Evolutionary conservation across 2,888 invertebrate species (phyloP).

Genomic region (Spilarctia lutea): DNA sequence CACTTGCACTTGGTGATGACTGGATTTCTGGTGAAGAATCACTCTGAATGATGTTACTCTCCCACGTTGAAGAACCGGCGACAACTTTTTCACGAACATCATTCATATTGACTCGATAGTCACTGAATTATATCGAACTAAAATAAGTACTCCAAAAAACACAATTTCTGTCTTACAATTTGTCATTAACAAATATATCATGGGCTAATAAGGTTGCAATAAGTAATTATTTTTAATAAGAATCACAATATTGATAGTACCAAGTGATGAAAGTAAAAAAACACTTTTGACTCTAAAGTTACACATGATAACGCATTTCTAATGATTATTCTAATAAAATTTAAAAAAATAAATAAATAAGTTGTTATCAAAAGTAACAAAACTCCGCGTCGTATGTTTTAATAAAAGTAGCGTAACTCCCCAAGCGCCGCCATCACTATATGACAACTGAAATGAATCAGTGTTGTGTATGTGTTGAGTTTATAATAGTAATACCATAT

Average conservation of each 20-base stretch:
- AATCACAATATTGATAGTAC: conserved; percentile 76
- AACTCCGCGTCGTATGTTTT: conserved; percentile 69
- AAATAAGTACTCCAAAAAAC: conserved; percentile 20
- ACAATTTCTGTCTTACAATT: not conserved
- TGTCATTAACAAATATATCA: conserved; percentile 26
- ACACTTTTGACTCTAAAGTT: conserved; percentile 57
- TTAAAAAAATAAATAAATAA: conserved; percentile 47
- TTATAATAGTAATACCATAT: conserved; percentile 5
- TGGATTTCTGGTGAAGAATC: conserved; percentile 81
- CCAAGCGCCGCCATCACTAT: conserved; percentile 83
- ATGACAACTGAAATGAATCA: conserved; percentile 64
- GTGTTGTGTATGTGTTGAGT: conserved; percentile 14
- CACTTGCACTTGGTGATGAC: conserved; percentile 78
- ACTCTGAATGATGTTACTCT: conserved; percentile 71
- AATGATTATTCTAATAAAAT: conserved; percentile 43
- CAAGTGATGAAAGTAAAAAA: conserved; percentile 63
- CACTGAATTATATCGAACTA: conserved; percentile 23
- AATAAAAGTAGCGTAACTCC: conserved; percentile 75
- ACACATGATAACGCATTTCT: conserved; percentile 55
- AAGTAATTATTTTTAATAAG: conserved; percentile 66
- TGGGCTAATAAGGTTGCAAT: conserved; percentile 70
- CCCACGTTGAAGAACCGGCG: conserved; percentile 82
- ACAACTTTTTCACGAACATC: conserved; percentile 85
- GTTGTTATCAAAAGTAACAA: conserved; percentile 61
- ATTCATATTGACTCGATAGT: conserved; percentile 75